A percentile compares a stretch with the other conserved stretches of the same genome.
Evolutionary conservation across 2,888 invertebrate genomes (phyloP).

Genomic region (Pammene aurita): DNA sequence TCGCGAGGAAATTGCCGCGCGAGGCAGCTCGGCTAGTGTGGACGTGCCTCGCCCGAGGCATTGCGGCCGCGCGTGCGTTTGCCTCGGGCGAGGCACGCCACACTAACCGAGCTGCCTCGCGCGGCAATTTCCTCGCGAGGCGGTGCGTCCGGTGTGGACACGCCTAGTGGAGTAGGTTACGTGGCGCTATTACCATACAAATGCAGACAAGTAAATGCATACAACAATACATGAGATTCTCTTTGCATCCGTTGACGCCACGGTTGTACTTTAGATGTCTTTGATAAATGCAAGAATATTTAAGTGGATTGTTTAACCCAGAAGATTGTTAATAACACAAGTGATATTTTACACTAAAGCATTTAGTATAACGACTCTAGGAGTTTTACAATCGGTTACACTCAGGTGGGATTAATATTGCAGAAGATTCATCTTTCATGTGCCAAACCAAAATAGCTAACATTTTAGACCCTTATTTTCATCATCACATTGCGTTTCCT

Average conservation of each 20-base stretch:
- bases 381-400: slow-evolving; percentile 1
- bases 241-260: too few species aligned
- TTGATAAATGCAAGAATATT: neutral
- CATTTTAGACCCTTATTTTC: slow-evolving; percentile 76
- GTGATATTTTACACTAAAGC: neutral
- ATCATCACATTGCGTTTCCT: slow-evolving; percentile 79
- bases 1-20: too few species aligned
- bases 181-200: neutral
- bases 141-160: too few species aligned
- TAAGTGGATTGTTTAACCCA: neutral
- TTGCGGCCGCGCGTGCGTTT: too few species aligned
- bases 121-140: too few species aligned
- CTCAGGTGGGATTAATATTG: slow-evolving; percentile 8
- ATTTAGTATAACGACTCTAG: neutral
- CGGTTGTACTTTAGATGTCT: neutral
- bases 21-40: too few species aligned
- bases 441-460: slow-evolving; percentile 71
- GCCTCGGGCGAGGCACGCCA: too few species aligned
- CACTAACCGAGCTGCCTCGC: too few species aligned
- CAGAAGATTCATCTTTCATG: slow-evolving; percentile 59
- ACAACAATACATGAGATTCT: slow-evolving; percentile 3
- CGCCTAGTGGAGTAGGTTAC: neutral
- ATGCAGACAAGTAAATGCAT: slow-evolving; percentile 17
- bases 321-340: neutral
- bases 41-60: too few species aligned